Base-by-base conservation (phyloP, 2,888 invertebrate genomes). In the Fragum sueziense region DNA sequence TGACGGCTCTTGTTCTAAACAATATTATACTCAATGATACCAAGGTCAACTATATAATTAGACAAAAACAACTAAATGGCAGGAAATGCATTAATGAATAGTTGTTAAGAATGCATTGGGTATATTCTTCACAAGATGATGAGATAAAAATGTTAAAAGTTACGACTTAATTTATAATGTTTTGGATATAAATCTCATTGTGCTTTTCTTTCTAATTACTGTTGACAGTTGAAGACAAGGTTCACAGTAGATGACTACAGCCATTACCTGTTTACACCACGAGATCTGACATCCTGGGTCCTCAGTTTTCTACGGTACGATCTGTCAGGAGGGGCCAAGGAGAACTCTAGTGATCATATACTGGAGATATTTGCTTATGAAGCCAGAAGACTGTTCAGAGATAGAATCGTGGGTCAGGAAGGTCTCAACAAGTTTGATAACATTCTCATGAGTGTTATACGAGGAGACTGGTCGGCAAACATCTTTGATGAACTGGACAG, bases 241-340 rank as follows among this genome's bases (percentile, higher is more conserved):
- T 96, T 96, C 91, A 94, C 94, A 3, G 93, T 94, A 31, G 94
- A 95, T 68, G 94, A 95, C 85, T 94, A 95, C 86, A 93, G 94
- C 79, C 96, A 97, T 92, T 97, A 97, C 90, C 94, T 95, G 78
- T 97, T 97, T 94, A 96, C 96, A 62, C 95, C 96, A 0, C 94
- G 96, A 71, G 96, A 97, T 93, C 93, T 97, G 73, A 96, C 95
- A n/a, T 94, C 93, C 61, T 96, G 96, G 95, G 95, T 96, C 85
- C 94, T 95, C 69, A 95, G 95, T 75, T 93, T 97, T 27, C 94
- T 95, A 76, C 94, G 96, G 89, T 96, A 96, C 86, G 92, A 94
- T 82, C 85, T 92, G 34, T 85, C 79, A n/a, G 88, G 88, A 1
- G 89, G 91, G 1, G 74, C 89, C 22, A 89, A 87, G 77, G 91